Conservation (phyloP, 2,797 vertebrate genomes). For the Intellagama lesueurii region DNA sequence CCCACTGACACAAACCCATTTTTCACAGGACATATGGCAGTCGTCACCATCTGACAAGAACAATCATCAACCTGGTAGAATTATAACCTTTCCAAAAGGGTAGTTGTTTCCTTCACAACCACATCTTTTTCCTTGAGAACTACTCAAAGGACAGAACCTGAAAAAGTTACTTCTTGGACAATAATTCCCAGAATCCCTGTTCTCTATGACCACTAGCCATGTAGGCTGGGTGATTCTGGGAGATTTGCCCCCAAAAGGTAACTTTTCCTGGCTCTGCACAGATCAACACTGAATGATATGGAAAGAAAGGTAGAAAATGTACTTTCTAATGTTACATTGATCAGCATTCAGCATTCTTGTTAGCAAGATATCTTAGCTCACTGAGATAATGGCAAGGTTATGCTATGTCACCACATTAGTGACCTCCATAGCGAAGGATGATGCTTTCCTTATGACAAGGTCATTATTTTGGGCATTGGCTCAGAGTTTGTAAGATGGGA, state of each 20-base stretch:
- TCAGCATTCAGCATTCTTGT: not conserved
- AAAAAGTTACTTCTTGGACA: too few species aligned
- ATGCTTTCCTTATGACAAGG: not conserved
- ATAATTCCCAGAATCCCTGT: too few species aligned
- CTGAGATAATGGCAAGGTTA: not conserved
- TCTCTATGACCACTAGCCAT: too few species aligned
- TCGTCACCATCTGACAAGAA: not conserved
- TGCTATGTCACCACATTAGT: not conserved
- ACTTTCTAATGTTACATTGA: not conserved
- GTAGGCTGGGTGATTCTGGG: too few species aligned
- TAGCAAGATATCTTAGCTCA: not conserved
- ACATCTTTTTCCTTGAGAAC: not conserved
- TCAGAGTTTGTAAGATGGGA: rapidly evolving
- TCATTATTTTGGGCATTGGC: not conserved
- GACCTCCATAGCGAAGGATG: not conserved
- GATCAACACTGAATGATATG: not conserved
- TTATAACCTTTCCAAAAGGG: not conserved
- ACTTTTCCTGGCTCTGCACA: not conserved
- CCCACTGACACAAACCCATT: not conserved
- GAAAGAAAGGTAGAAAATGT: not conserved
- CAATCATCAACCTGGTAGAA: not conserved
- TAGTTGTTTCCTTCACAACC: not conserved
- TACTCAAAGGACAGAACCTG: not conserved
- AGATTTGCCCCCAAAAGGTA: too few species aligned
- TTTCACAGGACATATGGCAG: constrained; percentile 7